Evolutionary conservation across 2,888 invertebrate genomes (phyloP).

Genomic region (Ischnura elegans): DNA sequence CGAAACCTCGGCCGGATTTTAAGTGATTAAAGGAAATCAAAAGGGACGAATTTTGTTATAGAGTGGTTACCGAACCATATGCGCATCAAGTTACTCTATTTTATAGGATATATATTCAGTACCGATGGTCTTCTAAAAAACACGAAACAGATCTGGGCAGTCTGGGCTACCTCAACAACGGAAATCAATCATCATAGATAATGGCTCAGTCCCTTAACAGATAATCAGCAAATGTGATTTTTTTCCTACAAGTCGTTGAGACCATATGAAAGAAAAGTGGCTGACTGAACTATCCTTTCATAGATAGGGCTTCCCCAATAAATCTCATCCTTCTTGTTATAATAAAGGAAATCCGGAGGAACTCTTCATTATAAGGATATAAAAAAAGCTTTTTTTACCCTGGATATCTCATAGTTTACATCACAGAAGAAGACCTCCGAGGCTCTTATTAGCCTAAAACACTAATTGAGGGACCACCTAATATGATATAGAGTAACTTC

Average conservation of each 20-base stretch:
- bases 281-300: background rate
- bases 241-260: background rate
- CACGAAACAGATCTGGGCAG: background rate
- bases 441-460: background rate
- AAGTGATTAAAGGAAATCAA: no score
- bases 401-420: background rate
- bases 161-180: background rate
- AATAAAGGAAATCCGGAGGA: background rate
- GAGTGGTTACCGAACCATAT: no score
- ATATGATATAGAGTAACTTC: background rate
- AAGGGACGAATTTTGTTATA: no score
- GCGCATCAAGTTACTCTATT: no score
- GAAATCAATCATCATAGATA: slow-evolving; percentile 6
- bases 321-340: background rate
- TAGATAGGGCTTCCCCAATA: background rate
- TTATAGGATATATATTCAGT: no score
- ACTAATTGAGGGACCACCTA: background rate
- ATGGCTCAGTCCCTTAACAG: background rate
- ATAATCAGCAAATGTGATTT: background rate
- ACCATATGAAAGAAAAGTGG: background rate
- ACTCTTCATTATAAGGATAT: no score
- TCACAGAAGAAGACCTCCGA: background rate
- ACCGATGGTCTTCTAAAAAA: no score
- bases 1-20: no score
- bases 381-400: background rate